Evolutionary conservation across 2,113 vertebrate genomes (phyloP), one percentile per base, ranked within the genome.

Genomic region (Vulpes ferrilata): DNA sequence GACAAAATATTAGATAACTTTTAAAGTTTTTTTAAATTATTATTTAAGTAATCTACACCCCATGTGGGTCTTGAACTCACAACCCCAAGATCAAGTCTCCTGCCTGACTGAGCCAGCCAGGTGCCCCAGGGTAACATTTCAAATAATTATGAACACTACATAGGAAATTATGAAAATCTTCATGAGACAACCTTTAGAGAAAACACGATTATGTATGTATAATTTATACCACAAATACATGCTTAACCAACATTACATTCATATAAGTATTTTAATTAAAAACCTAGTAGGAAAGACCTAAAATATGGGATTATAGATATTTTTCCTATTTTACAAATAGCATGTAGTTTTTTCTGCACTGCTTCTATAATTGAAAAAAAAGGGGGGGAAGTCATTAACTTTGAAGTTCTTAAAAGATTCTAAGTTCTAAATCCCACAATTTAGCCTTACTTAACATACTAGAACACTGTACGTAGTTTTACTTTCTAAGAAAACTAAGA

Each of bases 241-340:
- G 76, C 86, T 55, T 91, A 95, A 53, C 13, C 32, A 93, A 78
- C 65, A 69, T 48, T 84, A 88, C 1, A 67, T 19, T 74, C 64
- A 86, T 51, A 79, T 30, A 87, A 38, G 35, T 74, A 93, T 86
- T 78, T 85, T 87, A 57, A 94, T 64, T 88, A 94, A 80, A 90
- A 93, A 87, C 17, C 19, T 92, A 90, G 2, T 43, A 89, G 62
- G 48, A 92, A 86, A 96, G 69, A 95, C 11, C 92, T 43, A 81
- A 88, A 86, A 86, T 78, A 78, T 65, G 8, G 89, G 55, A 86
- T 55, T 80, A 86, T 11, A 74, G 25, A 83, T n/a, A 55, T 27
- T 64, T 78, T 62, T 32, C 30, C 23, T 69, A 53, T 78, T 92
- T 92, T 88, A 43, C 43, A 96, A 91, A 88, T 8, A 64, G 20